A percentile compares a stretch with the other conserved stretches of the same genome.
These are phyloP conservation scores for Opisthograptis luteolata DNA, from an alignment of 2,888 invertebrate genomes.

Conservation along the genomic window DNA sequence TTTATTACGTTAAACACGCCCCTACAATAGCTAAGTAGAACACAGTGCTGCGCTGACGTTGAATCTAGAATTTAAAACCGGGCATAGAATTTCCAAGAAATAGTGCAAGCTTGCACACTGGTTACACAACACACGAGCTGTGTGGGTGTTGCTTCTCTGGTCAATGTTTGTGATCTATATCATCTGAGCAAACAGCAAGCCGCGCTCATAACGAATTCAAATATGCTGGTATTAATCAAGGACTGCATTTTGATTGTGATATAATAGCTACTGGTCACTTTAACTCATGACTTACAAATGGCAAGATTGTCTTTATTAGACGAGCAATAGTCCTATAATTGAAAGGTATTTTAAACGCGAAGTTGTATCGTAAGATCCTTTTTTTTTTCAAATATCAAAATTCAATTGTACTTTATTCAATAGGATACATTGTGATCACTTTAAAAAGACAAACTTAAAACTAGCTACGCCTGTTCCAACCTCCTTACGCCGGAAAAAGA, in stretches of 20 bases:
- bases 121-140: not conserved
- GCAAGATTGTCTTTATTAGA: not conserved
- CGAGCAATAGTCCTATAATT: not conserved
- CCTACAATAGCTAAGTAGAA: too few relatives aligned
- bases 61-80: too few relatives aligned
- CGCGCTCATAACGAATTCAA: constrained; percentile 22
- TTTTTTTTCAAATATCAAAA: too few relatives aligned
- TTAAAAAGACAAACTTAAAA: too few relatives aligned
- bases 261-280: not conserved
- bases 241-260: constrained; percentile 5
- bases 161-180: constrained; percentile 36
- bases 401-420: too few relatives aligned
- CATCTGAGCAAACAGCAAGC: constrained; percentile 25
- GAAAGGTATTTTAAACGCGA: not conserved
- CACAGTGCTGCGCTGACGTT: too few relatives aligned
- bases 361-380: too few relatives aligned
- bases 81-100: not conserved
- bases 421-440: too few relatives aligned
- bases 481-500: too few relatives aligned
- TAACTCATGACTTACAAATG: not conserved
- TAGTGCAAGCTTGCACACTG: not conserved
- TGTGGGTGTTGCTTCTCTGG: constrained; percentile 34
- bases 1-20: too few relatives aligned
- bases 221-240: not conserved
- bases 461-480: too few relatives aligned